phyloP scores from a whole-genome alignment of 2,888 invertebrate species.

The Dione juno region DNA sequence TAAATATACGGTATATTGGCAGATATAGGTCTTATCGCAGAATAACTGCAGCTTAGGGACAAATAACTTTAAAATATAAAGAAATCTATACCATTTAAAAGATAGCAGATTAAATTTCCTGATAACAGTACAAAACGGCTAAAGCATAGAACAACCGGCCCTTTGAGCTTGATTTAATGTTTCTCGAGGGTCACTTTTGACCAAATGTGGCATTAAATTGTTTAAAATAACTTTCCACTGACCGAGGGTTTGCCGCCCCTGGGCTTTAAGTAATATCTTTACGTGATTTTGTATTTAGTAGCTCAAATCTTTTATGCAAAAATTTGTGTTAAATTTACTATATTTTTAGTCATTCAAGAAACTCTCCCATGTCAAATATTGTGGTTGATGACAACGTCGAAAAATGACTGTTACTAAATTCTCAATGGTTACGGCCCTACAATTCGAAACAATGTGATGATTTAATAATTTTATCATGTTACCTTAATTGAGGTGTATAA shows the following conservation, averaged over 20 bases:
- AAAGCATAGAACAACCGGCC: slow-evolving; percentile 57
- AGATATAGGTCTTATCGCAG: slow-evolving; percentile 53
- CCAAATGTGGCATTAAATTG: slow-evolving; percentile 61
- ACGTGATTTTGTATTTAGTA: slow-evolving; percentile 49
- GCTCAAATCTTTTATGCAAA: neutral
- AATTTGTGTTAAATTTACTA: no score
- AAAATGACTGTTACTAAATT: no score
- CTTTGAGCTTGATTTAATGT: slow-evolving; percentile 70
- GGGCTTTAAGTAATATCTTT: slow-evolving; percentile 52
- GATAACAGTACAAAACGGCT: slow-evolving; percentile 67
- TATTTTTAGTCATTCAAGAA: no score
- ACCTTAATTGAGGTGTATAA: no score
- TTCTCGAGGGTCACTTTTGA: slow-evolving; percentile 67
- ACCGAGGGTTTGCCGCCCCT: slow-evolving; percentile 64
- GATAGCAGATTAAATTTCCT: slow-evolving; percentile 65
- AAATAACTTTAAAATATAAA: slow-evolving; percentile 78
- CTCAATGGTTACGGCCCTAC: no score
- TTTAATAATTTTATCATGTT: no score
- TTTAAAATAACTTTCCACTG: slow-evolving; percentile 73
- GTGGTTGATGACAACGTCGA: no score
- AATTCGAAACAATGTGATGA: no score
- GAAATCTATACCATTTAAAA: slow-evolving; percentile 63
- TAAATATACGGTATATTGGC: neutral
- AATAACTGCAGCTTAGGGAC: slow-evolving; percentile 68
- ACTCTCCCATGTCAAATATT: no score